These are phyloP conservation scores for Drosophila persimilis DNA, from an alignment of 1,140 invertebrate species.

Conservation along the genomic window DNA sequence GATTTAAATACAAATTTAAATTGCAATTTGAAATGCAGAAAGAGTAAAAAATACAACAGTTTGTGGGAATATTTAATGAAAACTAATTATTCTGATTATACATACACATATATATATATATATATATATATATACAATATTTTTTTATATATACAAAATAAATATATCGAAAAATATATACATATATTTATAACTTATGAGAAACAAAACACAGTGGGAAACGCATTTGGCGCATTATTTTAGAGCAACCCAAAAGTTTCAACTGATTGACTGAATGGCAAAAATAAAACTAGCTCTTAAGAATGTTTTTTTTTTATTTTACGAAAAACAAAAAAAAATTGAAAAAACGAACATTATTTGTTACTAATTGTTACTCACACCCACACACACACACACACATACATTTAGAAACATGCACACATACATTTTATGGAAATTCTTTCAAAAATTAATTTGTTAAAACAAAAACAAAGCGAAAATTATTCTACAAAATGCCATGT, in stretches of 20 bases:
- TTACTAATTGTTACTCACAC: constrained; percentile 76
- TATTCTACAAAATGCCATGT: constrained; percentile 63
- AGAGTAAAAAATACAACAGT: constrained; percentile 28
- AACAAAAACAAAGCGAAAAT: constrained; percentile 22
- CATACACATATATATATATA: constrained; percentile 41
- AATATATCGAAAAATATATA: constrained; percentile 27
- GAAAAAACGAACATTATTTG: constrained; percentile 67
- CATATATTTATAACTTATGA: constrained; percentile 67
- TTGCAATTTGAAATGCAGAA: constrained; percentile 60
- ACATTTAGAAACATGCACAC: constrained; percentile 24
- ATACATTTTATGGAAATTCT: constrained; percentile 37
- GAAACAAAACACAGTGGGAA: constrained; percentile 77
- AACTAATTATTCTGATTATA: constrained; percentile 49
- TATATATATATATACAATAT: constrained; percentile 36
- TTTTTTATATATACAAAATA: constrained; percentile 12
- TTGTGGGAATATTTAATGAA: constrained; percentile 36
- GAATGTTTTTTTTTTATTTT: constrained; percentile 56
- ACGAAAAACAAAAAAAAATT: constrained; percentile 27
- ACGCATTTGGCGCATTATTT: constrained; percentile 67
- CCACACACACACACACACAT: constrained; percentile 35
- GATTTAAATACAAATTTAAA: constrained; percentile 70
- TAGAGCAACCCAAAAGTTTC: constrained; percentile 77
- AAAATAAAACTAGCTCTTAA: constrained; percentile 72
- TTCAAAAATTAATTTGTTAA: constrained; percentile 51
- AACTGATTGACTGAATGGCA: constrained; percentile 83